phyloP scores from a whole-genome alignment of 1,140 invertebrate genomes.

The Drosophila santomea region DNA sequence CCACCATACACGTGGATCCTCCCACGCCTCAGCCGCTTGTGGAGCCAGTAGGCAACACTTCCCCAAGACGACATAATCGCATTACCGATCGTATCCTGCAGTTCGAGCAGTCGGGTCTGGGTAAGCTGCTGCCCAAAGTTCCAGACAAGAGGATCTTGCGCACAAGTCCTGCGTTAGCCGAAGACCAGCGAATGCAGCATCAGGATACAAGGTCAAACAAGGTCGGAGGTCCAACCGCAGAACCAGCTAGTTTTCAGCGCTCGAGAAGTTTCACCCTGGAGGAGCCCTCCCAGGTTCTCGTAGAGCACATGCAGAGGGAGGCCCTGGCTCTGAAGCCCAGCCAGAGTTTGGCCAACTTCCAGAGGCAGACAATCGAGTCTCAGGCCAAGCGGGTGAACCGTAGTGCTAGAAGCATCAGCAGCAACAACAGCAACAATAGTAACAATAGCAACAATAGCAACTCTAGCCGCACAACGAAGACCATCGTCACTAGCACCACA shows the following conservation, averaged over 20 bases:
- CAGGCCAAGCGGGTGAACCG: constrained; percentile 75
- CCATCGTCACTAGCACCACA: neutral
- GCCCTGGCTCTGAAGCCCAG: constrained; percentile 4
- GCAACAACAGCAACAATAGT: neutral
- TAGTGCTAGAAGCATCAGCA: constrained; percentile 10
- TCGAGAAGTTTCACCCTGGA: constrained; percentile 88
- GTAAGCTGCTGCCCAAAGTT: constrained; percentile 9
- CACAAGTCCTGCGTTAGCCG: constrained; percentile 45
- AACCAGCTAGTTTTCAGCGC: constrained; percentile 60
- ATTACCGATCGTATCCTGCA: constrained; percentile 59
- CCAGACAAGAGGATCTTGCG: constrained; percentile 37
- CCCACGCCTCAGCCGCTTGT: constrained; percentile 57
- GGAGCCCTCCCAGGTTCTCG: constrained; percentile 87
- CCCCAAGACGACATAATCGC: constrained; percentile 12
- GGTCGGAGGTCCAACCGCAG: neutral
- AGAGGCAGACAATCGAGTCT: constrained; percentile 72
- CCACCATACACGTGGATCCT: constrained; percentile 72
- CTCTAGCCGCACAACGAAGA: neutral
- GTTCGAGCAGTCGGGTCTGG: constrained; percentile 40
- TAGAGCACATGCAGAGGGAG: constrained; percentile 85
- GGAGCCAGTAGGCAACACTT: neutral
- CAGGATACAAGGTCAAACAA: neutral
- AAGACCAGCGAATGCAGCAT: neutral
- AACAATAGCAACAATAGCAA: constrained; percentile 7
- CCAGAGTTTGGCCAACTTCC: constrained; percentile 31